Evolutionary conservation across 2,113 vertebrate genomes (phyloP), one percentile per base, ranked within the genome.

Genomic region (Acanthochromis polyacanthus): DNA sequence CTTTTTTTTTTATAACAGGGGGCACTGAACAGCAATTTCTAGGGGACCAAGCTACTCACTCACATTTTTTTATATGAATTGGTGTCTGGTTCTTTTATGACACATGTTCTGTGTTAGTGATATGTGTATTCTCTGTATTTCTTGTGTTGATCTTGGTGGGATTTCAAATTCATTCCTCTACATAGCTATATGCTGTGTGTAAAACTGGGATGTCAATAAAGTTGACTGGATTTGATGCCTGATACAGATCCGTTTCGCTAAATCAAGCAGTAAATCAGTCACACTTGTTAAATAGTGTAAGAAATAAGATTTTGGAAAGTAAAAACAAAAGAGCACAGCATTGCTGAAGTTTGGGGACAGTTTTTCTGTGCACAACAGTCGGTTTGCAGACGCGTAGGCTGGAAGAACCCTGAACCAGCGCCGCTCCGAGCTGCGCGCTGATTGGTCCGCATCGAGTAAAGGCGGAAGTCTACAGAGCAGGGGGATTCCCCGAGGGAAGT

Each of bases 401-500:
- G 87, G 87, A 91, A 90, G 82, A 90, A 91, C 81, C 90, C 88
- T 85, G 78, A 79, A 80, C 80, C 90, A 85, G 63, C 85, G 70
- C 82, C 71, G 25, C 75, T 65, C 56, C 11, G 51, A 77, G 78
- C 78, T 53, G 16, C 56, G 12, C 81, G 85, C 80, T 94, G 92
- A 95, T 95, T 94, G 94, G 95, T 65, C 56, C 17, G 40, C 38
- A 3, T 1, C 71, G 63, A 5, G 56, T 61, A 69, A 92, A 93
- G 92, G 91, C 95, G 95, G 95, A 95, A 95, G 95, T 94, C 75
- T 70, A 72, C 81, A 85, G 91, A 81, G 78, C 83, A 32, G 60
- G 94, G 94, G 95, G 95, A 95, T 95, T 95, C 95, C 95, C 95
- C 95, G 95, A 93, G 93, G 95, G 95, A 95, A 95, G 94, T 95